phyloP scores from a whole-genome alignment of 2,888 invertebrate genomes.

The Dynastes grantii region DNA sequence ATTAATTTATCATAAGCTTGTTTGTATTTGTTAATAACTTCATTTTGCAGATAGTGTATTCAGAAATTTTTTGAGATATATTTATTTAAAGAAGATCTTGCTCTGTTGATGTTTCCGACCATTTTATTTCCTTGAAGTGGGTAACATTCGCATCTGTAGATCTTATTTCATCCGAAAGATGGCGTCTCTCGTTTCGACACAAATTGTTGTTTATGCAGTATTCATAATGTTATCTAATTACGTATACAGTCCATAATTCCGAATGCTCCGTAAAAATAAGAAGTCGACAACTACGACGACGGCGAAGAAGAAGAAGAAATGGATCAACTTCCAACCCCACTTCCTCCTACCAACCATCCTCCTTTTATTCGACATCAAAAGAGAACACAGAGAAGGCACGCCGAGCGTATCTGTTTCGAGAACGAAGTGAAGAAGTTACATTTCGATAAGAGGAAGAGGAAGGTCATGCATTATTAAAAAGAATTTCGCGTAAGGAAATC shows the following conservation, averaged over 20 bases:
- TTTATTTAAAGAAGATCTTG: too few species aligned
- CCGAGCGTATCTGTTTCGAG: background rate
- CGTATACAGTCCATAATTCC: slow-evolving; percentile 42
- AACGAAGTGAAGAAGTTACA: slow-evolving; percentile 20
- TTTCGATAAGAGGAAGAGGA: slow-evolving; percentile 23
- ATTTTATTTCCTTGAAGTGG: too few species aligned
- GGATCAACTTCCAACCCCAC: background rate
- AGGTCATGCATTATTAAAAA: slow-evolving; percentile 43
- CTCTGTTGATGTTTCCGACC: too few species aligned
- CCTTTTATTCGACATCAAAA: slow-evolving; percentile 44
- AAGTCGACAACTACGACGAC: too few species aligned
- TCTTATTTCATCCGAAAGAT: too few species aligned
- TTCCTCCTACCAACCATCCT: background rate
- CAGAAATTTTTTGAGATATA: too few species aligned
- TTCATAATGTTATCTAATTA: slow-evolving; percentile 48
- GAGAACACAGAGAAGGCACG: background rate
- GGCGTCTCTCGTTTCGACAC: background rate
- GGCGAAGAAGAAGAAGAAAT: slow-evolving; percentile 12
- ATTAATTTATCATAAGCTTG: too few species aligned
- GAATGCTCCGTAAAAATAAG: slow-evolving; percentile 25
- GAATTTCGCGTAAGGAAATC: slow-evolving; percentile 31
- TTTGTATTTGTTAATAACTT: too few species aligned
- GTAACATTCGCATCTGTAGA: too few species aligned
- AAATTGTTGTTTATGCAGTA: slow-evolving; percentile 45
- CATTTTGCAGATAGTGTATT: too few species aligned